Base-by-base conservation (phyloP, 2,113 vertebrate genomes). In the Baryphthengus martii region DNA sequence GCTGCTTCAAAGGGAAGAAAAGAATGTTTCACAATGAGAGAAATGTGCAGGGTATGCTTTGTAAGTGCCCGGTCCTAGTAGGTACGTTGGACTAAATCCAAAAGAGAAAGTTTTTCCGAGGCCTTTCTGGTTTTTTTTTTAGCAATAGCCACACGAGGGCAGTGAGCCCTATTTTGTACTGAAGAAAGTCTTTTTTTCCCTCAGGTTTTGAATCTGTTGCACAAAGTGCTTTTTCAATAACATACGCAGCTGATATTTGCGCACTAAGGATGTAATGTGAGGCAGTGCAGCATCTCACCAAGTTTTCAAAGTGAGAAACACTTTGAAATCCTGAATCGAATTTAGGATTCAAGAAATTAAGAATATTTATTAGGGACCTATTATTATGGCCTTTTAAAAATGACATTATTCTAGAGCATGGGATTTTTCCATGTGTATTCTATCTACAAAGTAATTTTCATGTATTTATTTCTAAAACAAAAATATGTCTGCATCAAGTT, bases 51-150 rank as follows among this genome's bases (percentile, higher is more conserved):
- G 9, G 29, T 37, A 0, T 73, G 17, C 44, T 90, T 53, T 59
- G 29, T 58, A 42, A 79, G 31, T 42, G 35, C 10, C 44, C 61
- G 6, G 72, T 88, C 29, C 28, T 20, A 28, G 35, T 16, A 90
- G 49, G n/a, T 73, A 33, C 0, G 0, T 62, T 85, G 17, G 16
- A 47, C 40, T 71, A 67, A 93, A 77, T 44, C 29, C 45, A 3
- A 1, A 65, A 86, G 20, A 0, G 0, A 15, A 10, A 3, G 11
- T 66, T 56, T 93, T 93, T 29, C 28, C 24, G 13, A 20, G 7
- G 45, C 2, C 8, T 50, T 55, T 67, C 7, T 25, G 33, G 45
- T 10, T 26, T 53, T 61, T 26, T 35, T 50, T 26, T 49, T 15
- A 56, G 20, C 17, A 49, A 7, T 29, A 84, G 35, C 76, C 83